Conservation (phyloP, 2,888 invertebrate genomes). For the Macrostomum cliftonense region DNA sequence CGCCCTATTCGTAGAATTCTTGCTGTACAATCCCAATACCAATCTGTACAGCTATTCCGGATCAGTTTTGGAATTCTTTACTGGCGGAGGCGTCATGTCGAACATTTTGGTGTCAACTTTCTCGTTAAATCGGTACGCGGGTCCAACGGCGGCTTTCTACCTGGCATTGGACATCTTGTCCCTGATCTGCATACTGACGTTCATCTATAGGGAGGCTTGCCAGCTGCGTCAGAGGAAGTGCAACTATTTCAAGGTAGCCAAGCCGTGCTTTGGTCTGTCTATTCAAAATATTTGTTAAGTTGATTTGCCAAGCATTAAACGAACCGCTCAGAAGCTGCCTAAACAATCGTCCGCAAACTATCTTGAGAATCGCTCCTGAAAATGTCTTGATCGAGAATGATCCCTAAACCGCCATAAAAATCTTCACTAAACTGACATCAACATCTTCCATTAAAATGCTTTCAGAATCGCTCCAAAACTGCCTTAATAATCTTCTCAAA, state of each 20-base stretch:
- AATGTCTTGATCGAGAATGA: too few relatives aligned
- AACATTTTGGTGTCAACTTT: not conserved
- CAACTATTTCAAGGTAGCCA: slow-evolving; percentile 20
- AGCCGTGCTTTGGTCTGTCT: too few relatives aligned
- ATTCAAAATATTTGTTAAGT: too few relatives aligned
- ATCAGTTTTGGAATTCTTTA: slow-evolving; percentile 13
- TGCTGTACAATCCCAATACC: slow-evolving; percentile 15
- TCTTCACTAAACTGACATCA: too few relatives aligned
- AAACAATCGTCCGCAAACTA: too few relatives aligned
- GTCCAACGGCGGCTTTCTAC: slow-evolving; percentile 16
- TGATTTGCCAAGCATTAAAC: too few relatives aligned
- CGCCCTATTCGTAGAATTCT: slow-evolving; percentile 16
- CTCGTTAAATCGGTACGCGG: slow-evolving; percentile 3
- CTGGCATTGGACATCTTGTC: slow-evolving; percentile 22
- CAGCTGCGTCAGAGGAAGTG: slow-evolving; percentile 15
- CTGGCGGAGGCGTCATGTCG: slow-evolving; percentile 1
- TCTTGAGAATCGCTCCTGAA: too few relatives aligned
- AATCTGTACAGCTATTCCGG: slow-evolving; percentile 13
- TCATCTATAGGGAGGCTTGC: slow-evolving; percentile 21
- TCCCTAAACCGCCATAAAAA: too few relatives aligned
- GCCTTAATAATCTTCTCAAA: too few relatives aligned
- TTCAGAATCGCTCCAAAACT: too few relatives aligned
- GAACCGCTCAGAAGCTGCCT: too few relatives aligned
- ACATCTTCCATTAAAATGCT: too few relatives aligned
- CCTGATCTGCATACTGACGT: slow-evolving; percentile 25